These are phyloP conservation scores for Tetanocera ferruginea DNA, from an alignment of 2,888 invertebrate species.

Conservation along the genomic window DNA sequence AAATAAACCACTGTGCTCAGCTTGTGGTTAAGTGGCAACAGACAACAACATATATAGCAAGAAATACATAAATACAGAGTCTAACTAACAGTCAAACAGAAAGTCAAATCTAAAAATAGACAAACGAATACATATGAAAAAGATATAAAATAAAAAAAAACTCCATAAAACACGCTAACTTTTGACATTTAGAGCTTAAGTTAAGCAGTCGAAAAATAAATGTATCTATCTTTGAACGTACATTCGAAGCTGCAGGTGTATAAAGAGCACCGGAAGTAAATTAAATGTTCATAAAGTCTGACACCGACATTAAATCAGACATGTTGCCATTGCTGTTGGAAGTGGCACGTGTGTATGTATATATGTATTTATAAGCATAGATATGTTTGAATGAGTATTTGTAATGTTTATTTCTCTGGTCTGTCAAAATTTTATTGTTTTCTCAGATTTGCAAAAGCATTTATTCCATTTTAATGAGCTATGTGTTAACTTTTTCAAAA, in stretches of 20 bases:
- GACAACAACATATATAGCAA: too few relatives aligned
- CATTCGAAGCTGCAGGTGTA: too few relatives aligned
- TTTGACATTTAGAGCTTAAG: background rate
- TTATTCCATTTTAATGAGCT: background rate
- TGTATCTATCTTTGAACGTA: too few relatives aligned
- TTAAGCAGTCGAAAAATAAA: background rate
- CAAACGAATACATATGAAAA: background rate
- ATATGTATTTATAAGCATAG: too few relatives aligned
- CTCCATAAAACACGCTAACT: background rate
- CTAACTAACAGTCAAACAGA: background rate
- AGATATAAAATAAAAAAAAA: background rate
- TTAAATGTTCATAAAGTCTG: too few relatives aligned
- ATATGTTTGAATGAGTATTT: too few relatives aligned
- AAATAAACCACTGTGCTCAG: too few relatives aligned
- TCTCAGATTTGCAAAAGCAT: background rate
- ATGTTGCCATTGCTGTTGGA: too few relatives aligned
- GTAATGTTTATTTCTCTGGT: background rate
- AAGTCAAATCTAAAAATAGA: background rate
- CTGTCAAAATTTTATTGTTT: background rate
- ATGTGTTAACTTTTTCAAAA: background rate
- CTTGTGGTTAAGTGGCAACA: too few relatives aligned
- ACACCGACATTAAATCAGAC: too few relatives aligned
- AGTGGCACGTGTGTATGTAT: too few relatives aligned
- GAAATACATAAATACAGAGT: background rate
- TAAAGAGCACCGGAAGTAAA: too few relatives aligned